These are phyloP conservation scores for Lymantria dispar DNA, from an alignment of 2,888 invertebrate genomes.

Conservation along the genomic window DNA sequence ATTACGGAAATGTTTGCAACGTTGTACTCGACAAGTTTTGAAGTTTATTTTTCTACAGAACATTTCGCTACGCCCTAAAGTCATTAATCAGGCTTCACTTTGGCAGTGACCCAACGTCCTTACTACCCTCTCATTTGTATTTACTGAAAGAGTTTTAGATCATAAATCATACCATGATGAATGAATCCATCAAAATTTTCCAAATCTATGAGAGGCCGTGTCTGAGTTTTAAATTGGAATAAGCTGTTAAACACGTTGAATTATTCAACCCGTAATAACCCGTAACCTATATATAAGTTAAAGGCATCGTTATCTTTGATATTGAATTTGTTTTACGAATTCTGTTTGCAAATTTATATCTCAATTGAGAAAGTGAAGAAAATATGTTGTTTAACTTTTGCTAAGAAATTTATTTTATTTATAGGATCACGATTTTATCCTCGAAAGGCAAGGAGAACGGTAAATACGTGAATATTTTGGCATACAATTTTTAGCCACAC, in stretches of 20 bases:
- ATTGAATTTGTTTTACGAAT: too few relatives aligned
- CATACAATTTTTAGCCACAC: too few relatives aligned
- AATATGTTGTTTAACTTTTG: too few relatives aligned
- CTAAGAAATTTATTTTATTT: too few relatives aligned
- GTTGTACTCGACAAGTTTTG: constrained; percentile 35
- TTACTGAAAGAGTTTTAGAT: constrained; percentile 74
- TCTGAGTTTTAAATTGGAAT: constrained; percentile 14
- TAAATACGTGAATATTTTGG: too few relatives aligned
- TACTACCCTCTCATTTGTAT: constrained; percentile 76
- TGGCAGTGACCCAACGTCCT: constrained; percentile 78
- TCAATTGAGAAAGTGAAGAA: too few relatives aligned
- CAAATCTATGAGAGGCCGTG: constrained; percentile 50
- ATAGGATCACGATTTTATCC: too few relatives aligned
- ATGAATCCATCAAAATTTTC: constrained; percentile 70
- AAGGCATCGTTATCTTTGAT: too few relatives aligned
- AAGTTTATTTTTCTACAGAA: constrained; percentile 63
- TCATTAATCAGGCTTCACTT: constrained; percentile 78
- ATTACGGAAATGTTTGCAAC: constrained; percentile 16
- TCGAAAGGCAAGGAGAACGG: too few relatives aligned
- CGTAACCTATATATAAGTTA: background rate
- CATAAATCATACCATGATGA: constrained; percentile 77
- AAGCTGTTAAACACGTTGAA: background rate
- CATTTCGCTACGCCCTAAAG: constrained; percentile 67
- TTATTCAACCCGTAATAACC: background rate
- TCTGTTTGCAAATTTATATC: too few relatives aligned